Evolutionary conservation across 2,888 invertebrate species (phyloP), one percentile per base, ranked within the genome.

Genomic region (Salticus scenicus): DNA sequence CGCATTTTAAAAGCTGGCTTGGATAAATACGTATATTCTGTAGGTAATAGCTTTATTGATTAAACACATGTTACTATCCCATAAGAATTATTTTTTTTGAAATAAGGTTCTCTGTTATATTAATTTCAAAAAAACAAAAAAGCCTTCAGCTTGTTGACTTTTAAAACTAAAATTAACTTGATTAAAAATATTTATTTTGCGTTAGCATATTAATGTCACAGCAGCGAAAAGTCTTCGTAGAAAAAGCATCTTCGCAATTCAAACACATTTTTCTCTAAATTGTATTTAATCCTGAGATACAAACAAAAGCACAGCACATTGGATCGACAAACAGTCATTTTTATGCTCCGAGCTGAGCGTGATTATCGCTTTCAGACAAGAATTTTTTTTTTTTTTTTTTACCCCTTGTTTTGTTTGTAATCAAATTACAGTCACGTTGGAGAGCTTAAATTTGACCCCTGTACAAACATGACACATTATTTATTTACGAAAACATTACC

Each of bases 401-500:
- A 12, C 47, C 47, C 17, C 57, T 57, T 57, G 57, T 57, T 57
- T 57, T 57, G 57, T 57, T 73, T 69, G 73, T 84, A 84, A 84
- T 84, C 83, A 84, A 84, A 84, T 84, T 84, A 84, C 57, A 72
- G 41, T 71, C 33, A 72, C 83, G 41, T 77, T 73, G 69, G n/a
- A 33, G 77, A 72, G 51, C 64, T 67, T 69, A 72, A 71, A 71
- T 64, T 74, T 76, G 47, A 30, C 66, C 57, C 83, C 77, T 78
- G 31, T 77, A 77, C 83, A 84, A 84, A 84, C 83, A 84, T 14
- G 72, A 69, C 42, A 71, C 83, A 84, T 84, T 84, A 84, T 84
- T 84, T 84, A 84, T 84, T 84, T 84, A 84, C 83, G 77, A 78
- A 77, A 84, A 84, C 83, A 84, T 84, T 84, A 84, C 66, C 76